A percentile compares a stretch with the other conserved stretches of the same genome.
These are phyloP conservation scores for Tetragnatha montana DNA, from an alignment of 2,888 invertebrate genomes.

Conservation along the genomic window DNA sequence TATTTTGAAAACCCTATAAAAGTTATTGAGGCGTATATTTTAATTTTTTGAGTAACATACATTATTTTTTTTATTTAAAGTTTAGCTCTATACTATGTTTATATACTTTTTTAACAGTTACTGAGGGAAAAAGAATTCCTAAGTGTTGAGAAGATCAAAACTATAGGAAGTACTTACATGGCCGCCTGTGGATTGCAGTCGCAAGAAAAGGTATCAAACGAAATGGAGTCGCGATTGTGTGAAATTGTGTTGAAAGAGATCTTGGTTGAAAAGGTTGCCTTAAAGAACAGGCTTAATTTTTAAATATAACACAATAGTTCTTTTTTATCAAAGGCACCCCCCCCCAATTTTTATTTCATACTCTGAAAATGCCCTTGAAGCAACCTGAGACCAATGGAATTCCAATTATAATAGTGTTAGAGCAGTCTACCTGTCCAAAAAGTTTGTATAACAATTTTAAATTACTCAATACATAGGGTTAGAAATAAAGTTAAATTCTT, in stretches of 20 bases:
- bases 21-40: not conserved
- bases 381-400: no score
- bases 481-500: no score
- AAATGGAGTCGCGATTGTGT: no score
- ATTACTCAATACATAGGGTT: no score
- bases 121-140: conserved; percentile 75
- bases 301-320: not conserved
- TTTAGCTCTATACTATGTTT: not conserved
- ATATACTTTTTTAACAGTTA: conserved; percentile 73
- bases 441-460: no score
- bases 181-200: conserved; percentile 73
- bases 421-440: no score
- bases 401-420: no score
- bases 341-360: no score
- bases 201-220: conserved; percentile 24
- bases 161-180: conserved; percentile 77
- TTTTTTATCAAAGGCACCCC: not conserved
- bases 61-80: not conserved
- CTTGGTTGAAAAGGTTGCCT: no score
- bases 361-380: no score
- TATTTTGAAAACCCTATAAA: no score
- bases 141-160: conserved; percentile 77
- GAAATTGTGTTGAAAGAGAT: not conserved
- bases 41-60: not conserved
- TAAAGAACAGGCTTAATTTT: not conserved